Conservation (phyloP, 2,797 vertebrate genomes). For the Hipposideros larvatus region DNA sequence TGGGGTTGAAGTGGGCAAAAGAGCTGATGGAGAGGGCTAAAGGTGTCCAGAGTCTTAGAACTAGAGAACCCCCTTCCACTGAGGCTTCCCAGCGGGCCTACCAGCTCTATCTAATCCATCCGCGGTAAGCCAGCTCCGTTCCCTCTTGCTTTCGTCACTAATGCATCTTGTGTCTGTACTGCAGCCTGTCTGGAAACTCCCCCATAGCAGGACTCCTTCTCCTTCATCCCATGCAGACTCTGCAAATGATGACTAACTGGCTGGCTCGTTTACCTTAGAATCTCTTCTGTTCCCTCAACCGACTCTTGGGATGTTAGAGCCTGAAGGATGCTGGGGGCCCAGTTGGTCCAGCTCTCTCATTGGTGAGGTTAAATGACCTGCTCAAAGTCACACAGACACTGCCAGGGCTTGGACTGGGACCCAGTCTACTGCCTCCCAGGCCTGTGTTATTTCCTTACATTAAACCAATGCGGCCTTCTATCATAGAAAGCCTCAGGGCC, state of each 20-base stretch:
- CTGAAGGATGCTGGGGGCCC: neutral
- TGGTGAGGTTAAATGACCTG: neutral
- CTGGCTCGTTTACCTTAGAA: neutral
- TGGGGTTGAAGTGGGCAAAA: accelerated
- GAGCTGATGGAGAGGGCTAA: neutral
- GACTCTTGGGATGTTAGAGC: neutral
- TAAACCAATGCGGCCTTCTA: neutral
- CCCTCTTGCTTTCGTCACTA: neutral
- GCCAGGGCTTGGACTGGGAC: neutral
- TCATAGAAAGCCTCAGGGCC: neutral
- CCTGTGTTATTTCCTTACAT: neutral
- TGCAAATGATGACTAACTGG: neutral
- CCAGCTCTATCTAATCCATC: accelerated
- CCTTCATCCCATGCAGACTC: neutral
- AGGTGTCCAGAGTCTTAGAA: accelerated
- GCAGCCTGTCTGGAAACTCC: neutral
- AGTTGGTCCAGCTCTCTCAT: neutral
- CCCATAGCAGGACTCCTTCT: neutral
- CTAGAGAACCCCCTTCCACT: accelerated
- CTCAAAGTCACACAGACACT: neutral
- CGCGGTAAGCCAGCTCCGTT: neutral
- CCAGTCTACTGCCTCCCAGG: neutral
- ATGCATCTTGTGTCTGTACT: neutral
- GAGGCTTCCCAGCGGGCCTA: neutral
- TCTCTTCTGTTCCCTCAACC: neutral